Evolutionary conservation across 2,113 vertebrate species (phyloP).

Genomic region (Boleophthalmus pectinirostris): DNA sequence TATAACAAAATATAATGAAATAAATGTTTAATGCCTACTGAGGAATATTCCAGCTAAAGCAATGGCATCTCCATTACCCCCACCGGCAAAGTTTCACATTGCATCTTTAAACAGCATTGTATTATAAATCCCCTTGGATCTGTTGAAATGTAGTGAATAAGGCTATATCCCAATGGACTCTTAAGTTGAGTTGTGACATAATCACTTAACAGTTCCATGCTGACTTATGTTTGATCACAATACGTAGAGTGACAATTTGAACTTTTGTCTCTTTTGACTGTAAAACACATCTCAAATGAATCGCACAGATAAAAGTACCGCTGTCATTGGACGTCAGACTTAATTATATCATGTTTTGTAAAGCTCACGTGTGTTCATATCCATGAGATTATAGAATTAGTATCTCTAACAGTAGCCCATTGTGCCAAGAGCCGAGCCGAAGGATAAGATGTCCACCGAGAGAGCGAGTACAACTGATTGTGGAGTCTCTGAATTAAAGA

Average conservation of each 20-base stretch:
- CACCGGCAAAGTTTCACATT: too few relatives aligned
- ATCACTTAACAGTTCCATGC: background rate
- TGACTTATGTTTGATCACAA: conserved; percentile 23
- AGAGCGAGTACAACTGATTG: conserved; percentile 52
- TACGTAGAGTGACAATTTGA: conserved; percentile 5
- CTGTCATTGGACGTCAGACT: conserved; percentile 60
- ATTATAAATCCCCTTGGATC: background rate
- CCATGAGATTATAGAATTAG: conserved; percentile 68
- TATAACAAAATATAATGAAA: too few relatives aligned
- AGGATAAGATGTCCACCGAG: conserved; percentile 56
- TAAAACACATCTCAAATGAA: conserved; percentile 32
- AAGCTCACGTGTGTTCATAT: conserved; percentile 63
- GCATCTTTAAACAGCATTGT: background rate
- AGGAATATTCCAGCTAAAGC: too few relatives aligned
- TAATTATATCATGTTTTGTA: conserved; percentile 63
- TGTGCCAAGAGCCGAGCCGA: conserved; percentile 45
- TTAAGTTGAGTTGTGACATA: too few relatives aligned
- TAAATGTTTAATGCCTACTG: too few relatives aligned
- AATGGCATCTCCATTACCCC: too few relatives aligned
- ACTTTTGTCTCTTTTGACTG: conserved; percentile 20
- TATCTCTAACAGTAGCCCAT: conserved; percentile 47
- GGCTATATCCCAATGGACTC: background rate
- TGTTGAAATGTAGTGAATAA: background rate
- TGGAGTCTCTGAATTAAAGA: conserved; percentile 61
- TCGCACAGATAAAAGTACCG: conserved; percentile 18